These are phyloP conservation scores for Laodelphax striatellus DNA, from an alignment of 1,140 invertebrate species.

Conservation along the genomic window DNA sequence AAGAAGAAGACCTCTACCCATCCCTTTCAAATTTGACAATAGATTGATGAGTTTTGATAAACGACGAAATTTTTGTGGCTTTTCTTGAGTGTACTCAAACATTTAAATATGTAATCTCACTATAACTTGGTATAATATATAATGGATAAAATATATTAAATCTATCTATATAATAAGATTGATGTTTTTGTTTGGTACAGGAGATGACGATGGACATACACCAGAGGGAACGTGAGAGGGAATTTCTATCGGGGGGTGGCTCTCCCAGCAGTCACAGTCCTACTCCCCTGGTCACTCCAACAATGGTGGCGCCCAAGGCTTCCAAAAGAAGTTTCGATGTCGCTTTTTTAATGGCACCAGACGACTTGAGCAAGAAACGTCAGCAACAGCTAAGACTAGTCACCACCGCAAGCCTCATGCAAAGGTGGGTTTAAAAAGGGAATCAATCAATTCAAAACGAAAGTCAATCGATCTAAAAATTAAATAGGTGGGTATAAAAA, in stretches of 20 bases:
- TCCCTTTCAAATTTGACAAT: no score
- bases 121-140: no score
- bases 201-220: constrained; percentile 25
- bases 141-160: no score
- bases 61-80: no score
- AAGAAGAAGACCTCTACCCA: no score
- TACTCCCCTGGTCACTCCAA: background rate
- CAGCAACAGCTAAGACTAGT: constrained; percentile 18
- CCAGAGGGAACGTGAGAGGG: constrained; percentile 13
- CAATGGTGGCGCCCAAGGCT: constrained; percentile 10
- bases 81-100: no score
- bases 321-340: constrained; percentile 63
- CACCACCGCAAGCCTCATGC: constrained; percentile 17
- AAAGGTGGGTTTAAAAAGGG: constrained; percentile 18
- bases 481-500: no score
- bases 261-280: background rate
- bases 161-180: no score
- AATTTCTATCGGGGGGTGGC: constrained; percentile 2
- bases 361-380: constrained; percentile 56
- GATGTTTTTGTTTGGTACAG: background rate
- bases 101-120: no score
- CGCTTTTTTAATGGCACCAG: constrained; percentile 74
- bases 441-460: no score
- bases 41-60: no score
- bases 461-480: no score